phyloP scores from a whole-genome alignment of 1,140 invertebrate species.

The Drosophila tristis region DNA sequence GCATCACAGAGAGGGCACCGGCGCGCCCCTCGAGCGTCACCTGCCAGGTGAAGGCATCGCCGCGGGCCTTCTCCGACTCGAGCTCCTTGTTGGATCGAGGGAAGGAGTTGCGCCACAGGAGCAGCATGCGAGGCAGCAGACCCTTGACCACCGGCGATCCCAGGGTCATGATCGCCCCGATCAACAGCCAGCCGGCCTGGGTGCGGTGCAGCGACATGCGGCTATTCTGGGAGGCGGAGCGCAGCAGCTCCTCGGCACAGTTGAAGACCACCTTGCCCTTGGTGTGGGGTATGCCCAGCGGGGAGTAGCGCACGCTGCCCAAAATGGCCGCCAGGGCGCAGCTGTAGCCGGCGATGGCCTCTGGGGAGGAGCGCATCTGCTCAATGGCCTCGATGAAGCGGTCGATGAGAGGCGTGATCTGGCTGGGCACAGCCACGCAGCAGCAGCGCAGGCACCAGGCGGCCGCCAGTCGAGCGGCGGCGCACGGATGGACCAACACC shows the following conservation, averaged over 20 bases:
- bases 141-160: slow-evolving; percentile 96
- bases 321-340: slow-evolving; percentile 96
- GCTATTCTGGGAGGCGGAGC: slow-evolving; percentile 98
- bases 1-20: slow-evolving; percentile 97
- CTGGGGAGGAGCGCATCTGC: slow-evolving; percentile 94
- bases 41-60: slow-evolving; percentile 99
- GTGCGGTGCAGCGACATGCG: slow-evolving; percentile 96
- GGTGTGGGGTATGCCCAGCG: slow-evolving; percentile 97
- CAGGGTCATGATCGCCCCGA: slow-evolving; percentile 98
- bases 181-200: slow-evolving; percentile 98
- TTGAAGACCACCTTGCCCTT: slow-evolving; percentile 98
- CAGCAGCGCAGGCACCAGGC: slow-evolving; percentile 97
- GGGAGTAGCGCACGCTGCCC: slow-evolving; percentile 95
- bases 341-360: slow-evolving; percentile 97
- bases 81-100: slow-evolving; percentile 97
- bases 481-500: slow-evolving; percentile 94
- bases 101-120: slow-evolving; percentile 99
- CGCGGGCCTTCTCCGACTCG: slow-evolving; percentile 97
- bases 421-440: slow-evolving; percentile 96
- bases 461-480: slow-evolving; percentile 94
- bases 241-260: slow-evolving; percentile 97
- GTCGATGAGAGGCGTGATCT: slow-evolving; percentile 96
- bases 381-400: slow-evolving; percentile 94
- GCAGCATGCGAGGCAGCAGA: slow-evolving; percentile 94
- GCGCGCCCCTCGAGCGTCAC: slow-evolving; percentile 98